Conservation (phyloP, 2,113 vertebrate species). For the Raja brachyura region DNA sequence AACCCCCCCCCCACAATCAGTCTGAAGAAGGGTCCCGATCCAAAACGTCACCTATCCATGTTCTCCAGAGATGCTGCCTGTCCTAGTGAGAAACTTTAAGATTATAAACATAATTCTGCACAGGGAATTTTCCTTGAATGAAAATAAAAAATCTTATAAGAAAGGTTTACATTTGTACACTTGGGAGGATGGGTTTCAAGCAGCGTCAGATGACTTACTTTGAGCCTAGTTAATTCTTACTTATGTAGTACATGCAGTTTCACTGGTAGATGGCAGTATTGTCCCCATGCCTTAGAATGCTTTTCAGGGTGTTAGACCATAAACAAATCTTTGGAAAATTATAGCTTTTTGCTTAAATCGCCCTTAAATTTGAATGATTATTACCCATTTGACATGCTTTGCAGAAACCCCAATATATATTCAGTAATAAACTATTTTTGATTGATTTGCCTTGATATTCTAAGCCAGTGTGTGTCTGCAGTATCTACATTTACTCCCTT, state of each 20-base stretch:
- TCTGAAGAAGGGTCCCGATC: too few relatives aligned
- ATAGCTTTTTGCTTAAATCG: not conserved
- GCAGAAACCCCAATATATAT: not conserved
- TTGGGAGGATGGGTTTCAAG: not conserved
- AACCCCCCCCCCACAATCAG: too few relatives aligned
- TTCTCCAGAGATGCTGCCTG: too few relatives aligned
- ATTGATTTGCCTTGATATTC: not conserved
- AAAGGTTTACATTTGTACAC: not conserved
- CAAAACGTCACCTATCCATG: too few relatives aligned
- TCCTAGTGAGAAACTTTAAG: too few relatives aligned
- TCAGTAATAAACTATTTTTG: not conserved
- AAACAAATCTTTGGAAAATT: not conserved
- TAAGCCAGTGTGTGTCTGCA: not conserved
- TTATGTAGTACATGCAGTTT: not conserved
- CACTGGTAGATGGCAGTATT: not conserved
- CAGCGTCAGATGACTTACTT: not conserved
- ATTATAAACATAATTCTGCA: too few relatives aligned
- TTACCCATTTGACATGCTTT: not conserved
- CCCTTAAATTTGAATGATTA: not conserved
- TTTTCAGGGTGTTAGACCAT: not conserved
- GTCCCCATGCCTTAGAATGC: not conserved
- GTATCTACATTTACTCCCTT: not conserved
- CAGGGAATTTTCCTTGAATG: too few relatives aligned
- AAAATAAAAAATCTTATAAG: not conserved
- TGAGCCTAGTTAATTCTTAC: not conserved